phyloP scores from a whole-genome alignment of 2,797 vertebrate genomes.

The Danio aesculapii region DNA sequence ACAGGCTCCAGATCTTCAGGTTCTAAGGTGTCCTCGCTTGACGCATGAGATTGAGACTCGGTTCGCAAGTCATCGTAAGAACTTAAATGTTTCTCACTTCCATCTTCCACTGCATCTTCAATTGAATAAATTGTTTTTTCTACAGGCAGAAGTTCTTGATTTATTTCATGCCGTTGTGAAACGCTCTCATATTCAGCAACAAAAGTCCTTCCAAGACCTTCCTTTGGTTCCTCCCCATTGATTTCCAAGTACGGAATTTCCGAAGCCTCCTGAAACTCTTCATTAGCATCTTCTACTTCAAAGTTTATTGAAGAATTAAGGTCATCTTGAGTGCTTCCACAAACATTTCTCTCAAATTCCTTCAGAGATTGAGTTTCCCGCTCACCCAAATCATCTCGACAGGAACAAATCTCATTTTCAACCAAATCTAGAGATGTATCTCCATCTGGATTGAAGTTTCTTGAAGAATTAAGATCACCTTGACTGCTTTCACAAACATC shows the following conservation, averaged over 20 bases:
- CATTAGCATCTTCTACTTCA: conserved; percentile 23
- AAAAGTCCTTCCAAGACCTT: not conserved
- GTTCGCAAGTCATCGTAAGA: conserved; percentile 27
- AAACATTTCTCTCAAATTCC: not conserved
- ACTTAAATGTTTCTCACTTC: conserved; percentile 28
- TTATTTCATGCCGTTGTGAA: not conserved
- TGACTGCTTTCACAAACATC: conserved; percentile 14
- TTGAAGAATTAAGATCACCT: not conserved
- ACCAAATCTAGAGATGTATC: not conserved
- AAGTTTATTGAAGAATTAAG: not conserved
- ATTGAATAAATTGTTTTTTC: not conserved
- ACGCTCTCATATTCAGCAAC: not conserved
- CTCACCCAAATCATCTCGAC: not conserved
- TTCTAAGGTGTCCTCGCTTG: conserved; percentile 53
- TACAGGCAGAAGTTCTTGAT: not conserved
- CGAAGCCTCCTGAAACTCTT: conserved; percentile 27
- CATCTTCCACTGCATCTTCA: conserved; percentile 10
- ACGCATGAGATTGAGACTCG: conserved; percentile 50
- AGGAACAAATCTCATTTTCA: not conserved
- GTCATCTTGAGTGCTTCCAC: conserved; percentile 10
- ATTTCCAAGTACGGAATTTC: conserved; percentile 5
- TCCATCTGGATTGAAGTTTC: no score
- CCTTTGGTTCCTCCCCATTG: not conserved
- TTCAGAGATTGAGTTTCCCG: not conserved
- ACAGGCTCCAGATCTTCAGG: conserved; percentile 18